These are phyloP conservation scores for Pangasius macronema DNA, from an alignment of 2,797 vertebrate genomes.

Conservation along the genomic window DNA sequence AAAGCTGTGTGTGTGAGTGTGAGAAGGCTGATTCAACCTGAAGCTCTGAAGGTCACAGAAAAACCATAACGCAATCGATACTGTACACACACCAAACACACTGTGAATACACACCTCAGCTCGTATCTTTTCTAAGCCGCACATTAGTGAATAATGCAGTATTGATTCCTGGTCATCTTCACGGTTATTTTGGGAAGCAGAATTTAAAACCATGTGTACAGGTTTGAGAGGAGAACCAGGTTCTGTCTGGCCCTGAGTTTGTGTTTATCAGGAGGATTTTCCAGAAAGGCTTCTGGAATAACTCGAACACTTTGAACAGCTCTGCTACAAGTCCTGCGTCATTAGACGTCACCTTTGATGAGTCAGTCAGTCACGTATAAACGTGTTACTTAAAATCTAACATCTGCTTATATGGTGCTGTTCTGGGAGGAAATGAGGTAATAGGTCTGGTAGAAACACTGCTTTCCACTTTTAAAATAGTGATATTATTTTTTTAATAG, in stretches of 20 bases:
- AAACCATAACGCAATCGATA: conserved; percentile 38
- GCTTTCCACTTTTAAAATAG: not conserved
- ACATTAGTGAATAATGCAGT: not conserved
- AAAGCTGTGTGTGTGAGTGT: not conserved
- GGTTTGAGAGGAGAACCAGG: not conserved
- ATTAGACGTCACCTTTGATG: not conserved
- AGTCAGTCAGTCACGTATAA: not conserved
- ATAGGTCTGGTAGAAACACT: not conserved
- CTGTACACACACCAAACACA: conserved; percentile 22
- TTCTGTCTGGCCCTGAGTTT: not conserved
- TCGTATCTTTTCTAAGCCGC: not conserved
- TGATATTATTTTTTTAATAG: not conserved
- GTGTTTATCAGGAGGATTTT: not conserved
- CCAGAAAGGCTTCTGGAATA: not conserved
- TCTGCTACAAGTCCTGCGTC: not conserved
- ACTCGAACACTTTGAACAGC: not conserved
- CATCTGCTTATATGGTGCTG: not conserved
- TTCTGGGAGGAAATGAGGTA: not conserved
- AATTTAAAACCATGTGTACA: not conserved
- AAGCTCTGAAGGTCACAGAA: conserved; percentile 31
- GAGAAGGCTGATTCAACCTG: not conserved
- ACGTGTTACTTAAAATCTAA: not conserved
- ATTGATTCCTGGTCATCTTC: not conserved
- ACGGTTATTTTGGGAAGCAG: not conserved
- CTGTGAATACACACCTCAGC: conserved; percentile 6